Base-by-base conservation (phyloP, 2,888 invertebrate species). In the Cephus nigrinus region DNA sequence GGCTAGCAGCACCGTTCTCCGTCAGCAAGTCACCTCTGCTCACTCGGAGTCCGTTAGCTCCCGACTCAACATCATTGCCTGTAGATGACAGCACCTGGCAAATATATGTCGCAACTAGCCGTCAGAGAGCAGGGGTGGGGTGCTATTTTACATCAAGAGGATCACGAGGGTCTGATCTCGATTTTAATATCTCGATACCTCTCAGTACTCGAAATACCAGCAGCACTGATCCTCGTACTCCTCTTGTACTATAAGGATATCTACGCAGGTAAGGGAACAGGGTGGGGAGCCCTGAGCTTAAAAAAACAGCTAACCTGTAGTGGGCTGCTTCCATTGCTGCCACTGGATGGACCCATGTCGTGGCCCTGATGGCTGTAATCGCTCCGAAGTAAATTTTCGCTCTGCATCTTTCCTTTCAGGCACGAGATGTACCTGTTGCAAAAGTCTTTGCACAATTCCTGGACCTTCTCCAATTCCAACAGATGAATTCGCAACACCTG, bases 401-500 rank as follows among this genome's bases (percentile, higher is more conserved):
- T 97, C 92, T 97, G 97, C 97, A 97, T 97, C 92, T 97, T 95
- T 82, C 96, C 96, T 91, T 97, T 97, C 84, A 98, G 93, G 90
- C 97, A 97, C 74, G 97, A 96, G 84, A 96, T 98, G 93, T 98
- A 98, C 76, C 98, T 94, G 83, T 96, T 96, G 93, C 98, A 98
- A 93, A 98, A 98, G 93, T 98, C 98, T 87, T 97, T 96, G 92
- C 98, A 98, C 86, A 98, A 91, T 92, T 98, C 98, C 92, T 98
- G 97, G 30, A 98, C 98, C 92, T 98, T 98, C 92, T 98, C 97
- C 90, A 98, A 92, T 91, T 98, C 98, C 84, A 98, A 92, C 75
- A 98, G 93, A 92, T 98, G 98, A 91, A 98, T 98, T 88, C 98
- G 93, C 82, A 98, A 93, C 81, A 98, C 98, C 94, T 98, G 97